These are phyloP conservation scores for Sabatieria punctata DNA, from an alignment of 2,888 invertebrate species.

Conservation along the genomic window DNA sequence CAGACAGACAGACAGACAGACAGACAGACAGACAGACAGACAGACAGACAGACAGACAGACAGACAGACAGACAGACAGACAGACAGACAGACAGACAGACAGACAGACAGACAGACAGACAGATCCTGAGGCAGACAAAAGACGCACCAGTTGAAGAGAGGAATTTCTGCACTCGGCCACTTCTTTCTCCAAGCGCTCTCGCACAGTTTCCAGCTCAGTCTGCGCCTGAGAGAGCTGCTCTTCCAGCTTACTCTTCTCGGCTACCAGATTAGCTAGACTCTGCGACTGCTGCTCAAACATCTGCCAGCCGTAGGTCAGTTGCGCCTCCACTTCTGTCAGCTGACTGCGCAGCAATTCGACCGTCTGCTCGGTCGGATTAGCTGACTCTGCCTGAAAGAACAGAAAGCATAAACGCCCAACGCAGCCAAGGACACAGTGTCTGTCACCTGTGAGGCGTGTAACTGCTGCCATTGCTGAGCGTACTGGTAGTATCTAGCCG, in stretches of 20 bases:
- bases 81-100: too few species aligned
- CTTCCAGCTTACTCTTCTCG: neutral
- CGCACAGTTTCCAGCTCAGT: conserved; percentile 18
- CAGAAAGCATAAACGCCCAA: neutral
- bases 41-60: too few species aligned
- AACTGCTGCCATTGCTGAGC: conserved; percentile 26
- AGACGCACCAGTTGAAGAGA: neutral
- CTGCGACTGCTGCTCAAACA: neutral
- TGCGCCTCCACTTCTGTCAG: neutral
- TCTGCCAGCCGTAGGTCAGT: neutral
- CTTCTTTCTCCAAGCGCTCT: conserved; percentile 6
- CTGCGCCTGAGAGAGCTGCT: conserved; percentile 10
- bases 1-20: too few species aligned
- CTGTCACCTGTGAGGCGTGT: conserved; percentile 21
- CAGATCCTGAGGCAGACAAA: neutral
- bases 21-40: too few species aligned
- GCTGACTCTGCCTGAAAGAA: too few species aligned
- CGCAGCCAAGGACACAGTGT: too few species aligned
- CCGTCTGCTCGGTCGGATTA: too few species aligned
- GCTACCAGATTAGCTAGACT: neutral
- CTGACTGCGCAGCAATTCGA: neutral
- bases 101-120: too few species aligned
- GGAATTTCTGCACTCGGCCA: too few species aligned
- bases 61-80: too few species aligned
- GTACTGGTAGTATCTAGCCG: conserved; percentile 22